These are phyloP conservation scores for Deilephila porcellus DNA, from an alignment of 2,888 invertebrate genomes.

Conservation along the genomic window DNA sequence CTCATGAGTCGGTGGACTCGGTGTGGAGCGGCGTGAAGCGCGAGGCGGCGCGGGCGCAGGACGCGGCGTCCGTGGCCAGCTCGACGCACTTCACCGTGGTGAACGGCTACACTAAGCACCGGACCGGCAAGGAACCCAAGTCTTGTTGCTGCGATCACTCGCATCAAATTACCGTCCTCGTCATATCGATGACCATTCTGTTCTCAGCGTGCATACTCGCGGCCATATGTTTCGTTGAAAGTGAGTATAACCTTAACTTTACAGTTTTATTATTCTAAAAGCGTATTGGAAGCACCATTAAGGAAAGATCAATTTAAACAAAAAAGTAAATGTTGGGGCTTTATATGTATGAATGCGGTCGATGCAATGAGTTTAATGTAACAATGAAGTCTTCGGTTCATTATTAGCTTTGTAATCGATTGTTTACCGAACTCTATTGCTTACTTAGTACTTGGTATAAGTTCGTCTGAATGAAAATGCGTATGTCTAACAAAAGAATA, in stretches of 20 bases:
- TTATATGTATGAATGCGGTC: no score
- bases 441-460: no score
- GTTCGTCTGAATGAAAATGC: not conserved
- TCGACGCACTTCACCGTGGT: conserved; percentile 95
- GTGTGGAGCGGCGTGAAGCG: conserved; percentile 80
- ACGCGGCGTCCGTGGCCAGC: conserved; percentile 91
- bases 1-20: conserved; percentile 67
- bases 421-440: no score
- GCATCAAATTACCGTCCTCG: conserved; percentile 92
- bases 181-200: conserved; percentile 92
- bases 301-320: not conserved
- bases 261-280: not conserved
- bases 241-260: conserved; percentile 83
- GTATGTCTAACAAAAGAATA: not conserved
- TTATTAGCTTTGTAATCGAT: no score
- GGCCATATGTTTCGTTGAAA: conserved; percentile 93
- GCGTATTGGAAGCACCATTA: not conserved
- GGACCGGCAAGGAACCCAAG: conserved; percentile 85
- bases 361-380: no score
- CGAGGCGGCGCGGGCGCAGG: conserved; percentile 80
- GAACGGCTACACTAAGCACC: conserved; percentile 89
- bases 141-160: conserved; percentile 90
- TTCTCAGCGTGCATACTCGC: conserved; percentile 92
- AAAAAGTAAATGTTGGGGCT: no score
- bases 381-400: no score